These are phyloP conservation scores for Nematostella vectensis DNA, from an alignment of 92 coral and sea anemone genomes.

Conservation along the genomic window DNA sequence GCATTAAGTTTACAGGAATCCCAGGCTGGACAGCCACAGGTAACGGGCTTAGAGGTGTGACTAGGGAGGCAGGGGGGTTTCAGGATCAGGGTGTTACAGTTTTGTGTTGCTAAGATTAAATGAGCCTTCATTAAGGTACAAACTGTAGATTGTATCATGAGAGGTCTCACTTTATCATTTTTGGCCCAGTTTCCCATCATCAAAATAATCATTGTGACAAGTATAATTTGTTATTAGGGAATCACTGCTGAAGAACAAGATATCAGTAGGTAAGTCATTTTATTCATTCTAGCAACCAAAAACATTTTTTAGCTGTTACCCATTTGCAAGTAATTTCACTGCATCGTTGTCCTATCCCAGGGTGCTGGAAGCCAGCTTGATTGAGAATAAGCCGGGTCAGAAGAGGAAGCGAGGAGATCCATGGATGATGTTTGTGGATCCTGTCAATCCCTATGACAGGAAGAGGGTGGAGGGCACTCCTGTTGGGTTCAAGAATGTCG, in stretches of 20 bases:
- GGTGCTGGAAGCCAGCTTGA: slow-evolving; percentile 83
- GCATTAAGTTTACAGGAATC: slow-evolving; percentile 78
- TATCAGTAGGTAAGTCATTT: slow-evolving; percentile 60
- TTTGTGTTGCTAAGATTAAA: too few relatives aligned
- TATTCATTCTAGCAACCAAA: not conserved
- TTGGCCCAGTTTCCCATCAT: too few relatives aligned
- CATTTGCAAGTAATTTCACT: too few relatives aligned
- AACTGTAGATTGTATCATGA: not conserved
- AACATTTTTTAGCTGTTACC: too few relatives aligned
- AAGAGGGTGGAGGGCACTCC: slow-evolving; percentile 74
- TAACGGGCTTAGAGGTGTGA: not conserved
- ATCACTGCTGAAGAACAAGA: slow-evolving; percentile 84
- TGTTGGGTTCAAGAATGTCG: slow-evolving; percentile 85
- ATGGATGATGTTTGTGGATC: slow-evolving; percentile 83
- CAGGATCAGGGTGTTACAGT: too few relatives aligned
- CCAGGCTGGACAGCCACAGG: slow-evolving; percentile 47
- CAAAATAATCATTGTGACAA: too few relatives aligned
- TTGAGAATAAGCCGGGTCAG: slow-evolving; percentile 69
- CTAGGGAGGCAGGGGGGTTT: not conserved
- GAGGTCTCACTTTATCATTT: too few relatives aligned
- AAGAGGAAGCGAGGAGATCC: slow-evolving; percentile 78
- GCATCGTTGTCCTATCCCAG: slow-evolving; percentile 26
- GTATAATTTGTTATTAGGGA: too few relatives aligned
- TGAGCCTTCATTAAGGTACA: too few relatives aligned
- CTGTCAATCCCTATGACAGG: slow-evolving; percentile 79